These are phyloP conservation scores for Microtus montanus DNA, from an alignment of 2,113 vertebrate species.

Conservation along the genomic window DNA sequence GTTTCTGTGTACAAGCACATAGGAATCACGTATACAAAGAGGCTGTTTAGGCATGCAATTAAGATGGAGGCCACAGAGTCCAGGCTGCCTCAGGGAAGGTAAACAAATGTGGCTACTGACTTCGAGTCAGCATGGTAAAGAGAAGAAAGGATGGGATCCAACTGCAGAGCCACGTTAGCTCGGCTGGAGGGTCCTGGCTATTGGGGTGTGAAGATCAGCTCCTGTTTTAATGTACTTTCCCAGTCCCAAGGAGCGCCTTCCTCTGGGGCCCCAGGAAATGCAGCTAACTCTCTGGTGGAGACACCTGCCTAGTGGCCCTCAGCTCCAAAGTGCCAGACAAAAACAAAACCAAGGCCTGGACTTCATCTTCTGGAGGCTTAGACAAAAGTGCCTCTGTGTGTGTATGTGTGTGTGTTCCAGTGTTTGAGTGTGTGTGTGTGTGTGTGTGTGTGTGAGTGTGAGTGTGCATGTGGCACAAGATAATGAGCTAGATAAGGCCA, in stretches of 20 bases:
- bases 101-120: not conserved
- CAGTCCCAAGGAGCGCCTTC: not conserved
- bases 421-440: not conserved
- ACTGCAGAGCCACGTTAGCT: not conserved
- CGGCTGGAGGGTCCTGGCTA: not conserved
- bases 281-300: not conserved
- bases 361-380: not conserved
- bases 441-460: not conserved
- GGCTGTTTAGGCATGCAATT: not conserved
- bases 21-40: not conserved
- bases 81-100: not conserved
- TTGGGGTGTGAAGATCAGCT: not conserved
- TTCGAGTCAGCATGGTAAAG: not conserved
- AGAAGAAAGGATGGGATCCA: not conserved
- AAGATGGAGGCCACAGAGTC: not conserved
- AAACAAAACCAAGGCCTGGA: not conserved
- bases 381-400: not conserved
- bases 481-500: not conserved
- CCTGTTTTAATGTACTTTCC: not conserved
- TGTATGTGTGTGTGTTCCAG: not conserved
- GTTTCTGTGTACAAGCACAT: not conserved
- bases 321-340: not conserved
- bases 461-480: not conserved
- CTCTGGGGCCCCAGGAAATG: not conserved
- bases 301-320: not conserved